These are phyloP conservation scores for Drosophila kikkawai DNA, from an alignment of 1,140 invertebrate genomes.

Conservation along the genomic window DNA sequence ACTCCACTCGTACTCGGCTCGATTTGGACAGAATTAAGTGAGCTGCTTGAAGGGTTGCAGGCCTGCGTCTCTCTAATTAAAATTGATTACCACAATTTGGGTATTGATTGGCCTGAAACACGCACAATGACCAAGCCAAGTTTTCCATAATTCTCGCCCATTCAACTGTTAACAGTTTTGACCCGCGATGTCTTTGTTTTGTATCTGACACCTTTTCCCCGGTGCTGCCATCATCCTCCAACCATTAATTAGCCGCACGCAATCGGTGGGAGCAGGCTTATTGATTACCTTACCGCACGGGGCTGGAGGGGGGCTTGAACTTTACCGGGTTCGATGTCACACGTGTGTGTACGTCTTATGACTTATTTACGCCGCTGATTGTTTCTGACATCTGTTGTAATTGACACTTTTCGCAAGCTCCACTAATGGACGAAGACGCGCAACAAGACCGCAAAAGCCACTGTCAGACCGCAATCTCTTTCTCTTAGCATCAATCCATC, in stretches of 20 bases:
- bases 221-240: conserved; percentile 29
- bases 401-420: conserved; percentile 76
- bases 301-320: neutral
- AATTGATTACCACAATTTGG: conserved; percentile 80
- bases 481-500: conserved; percentile 22
- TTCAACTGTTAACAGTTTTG: conserved; percentile 61
- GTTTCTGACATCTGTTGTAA: conserved; percentile 74
- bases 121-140: conserved; percentile 63
- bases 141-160: conserved; percentile 47
- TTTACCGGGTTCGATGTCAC: conserved; percentile 24
- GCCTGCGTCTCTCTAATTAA: conserved; percentile 64
- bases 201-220: conserved; percentile 64
- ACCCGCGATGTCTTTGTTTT: conserved; percentile 61
- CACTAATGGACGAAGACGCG: conserved; percentile 48
- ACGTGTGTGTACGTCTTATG: conserved; percentile 39
- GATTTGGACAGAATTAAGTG: conserved; percentile 41
- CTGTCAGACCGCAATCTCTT: conserved; percentile 49
- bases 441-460: conserved; percentile 49
- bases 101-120: conserved; percentile 69
- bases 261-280: conserved; percentile 42
- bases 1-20: conserved; percentile 9
- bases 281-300: conserved; percentile 41
- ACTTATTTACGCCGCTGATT: conserved; percentile 77
- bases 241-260: conserved; percentile 77
- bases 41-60: conserved; percentile 38